A percentile compares a stretch with the other conserved stretches of the same genome.
phyloP scores from a whole-genome alignment of 2,888 invertebrate species.

The Zygogramma bicolorata region DNA sequence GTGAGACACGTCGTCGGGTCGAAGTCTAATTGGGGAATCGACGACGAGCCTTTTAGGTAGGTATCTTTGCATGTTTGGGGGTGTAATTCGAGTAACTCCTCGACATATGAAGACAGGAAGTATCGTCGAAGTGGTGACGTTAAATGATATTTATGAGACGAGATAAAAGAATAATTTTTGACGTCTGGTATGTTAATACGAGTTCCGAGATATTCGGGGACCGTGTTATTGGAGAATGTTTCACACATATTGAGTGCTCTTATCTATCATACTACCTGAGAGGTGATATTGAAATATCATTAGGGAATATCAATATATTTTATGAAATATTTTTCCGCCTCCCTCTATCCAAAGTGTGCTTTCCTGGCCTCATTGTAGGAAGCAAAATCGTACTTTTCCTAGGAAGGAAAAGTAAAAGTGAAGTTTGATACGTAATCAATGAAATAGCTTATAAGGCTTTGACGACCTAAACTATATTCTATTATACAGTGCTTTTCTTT shows the following conservation, averaged over 20 bases:
- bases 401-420: too few species aligned
- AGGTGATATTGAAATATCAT: background rate
- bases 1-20: slow-evolving; percentile 50
- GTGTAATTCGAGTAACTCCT: background rate
- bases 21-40: slow-evolving; percentile 15
- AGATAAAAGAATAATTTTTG: background rate
- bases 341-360: too few species aligned
- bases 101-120: slow-evolving; percentile 1
- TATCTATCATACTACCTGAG: background rate
- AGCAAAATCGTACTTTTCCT: too few species aligned
- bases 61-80: background rate
- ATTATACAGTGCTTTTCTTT: too few species aligned
- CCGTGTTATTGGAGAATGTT: background rate
- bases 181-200: background rate
- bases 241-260: background rate
- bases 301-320: too few species aligned
- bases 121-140: background rate
- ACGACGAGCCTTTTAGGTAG: slow-evolving; percentile 21
- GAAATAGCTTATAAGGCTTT: too few species aligned
- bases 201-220: background rate
- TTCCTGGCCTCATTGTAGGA: too few species aligned
- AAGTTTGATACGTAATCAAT: too few species aligned
- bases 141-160: slow-evolving; percentile 12
- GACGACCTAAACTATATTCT: too few species aligned
- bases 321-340: too few species aligned